Percentiles rank a stretch among this genome's conserved stretches.
Conservation (phyloP, 2,888 invertebrate species). For the Ochropacha duplaris region DNA sequence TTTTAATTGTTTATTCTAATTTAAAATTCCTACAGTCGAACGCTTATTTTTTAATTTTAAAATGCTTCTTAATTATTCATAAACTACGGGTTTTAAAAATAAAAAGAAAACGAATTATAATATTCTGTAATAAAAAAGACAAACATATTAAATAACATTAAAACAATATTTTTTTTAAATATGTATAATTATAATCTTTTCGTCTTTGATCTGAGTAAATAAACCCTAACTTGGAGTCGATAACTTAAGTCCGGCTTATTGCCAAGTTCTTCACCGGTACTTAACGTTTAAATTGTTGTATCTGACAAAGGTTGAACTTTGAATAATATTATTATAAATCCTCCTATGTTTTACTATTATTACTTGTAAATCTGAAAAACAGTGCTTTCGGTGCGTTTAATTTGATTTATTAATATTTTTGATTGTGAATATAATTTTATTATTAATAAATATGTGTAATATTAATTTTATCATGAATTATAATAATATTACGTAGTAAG, state of each 20-base stretch:
- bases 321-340: not conserved
- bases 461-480: not conserved
- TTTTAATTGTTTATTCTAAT: constrained; percentile 38
- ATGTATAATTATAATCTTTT: no score
- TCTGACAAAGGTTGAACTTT: not conserved
- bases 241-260: not conserved
- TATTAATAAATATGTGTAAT: not conserved
- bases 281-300: not conserved
- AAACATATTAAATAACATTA: no score
- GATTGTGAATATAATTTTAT: not conserved
- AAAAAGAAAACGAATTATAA: not conserved
- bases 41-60: not conserved
- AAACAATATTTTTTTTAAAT: not conserved
- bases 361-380: constrained; percentile 11
- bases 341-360: not conserved
- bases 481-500: not conserved
- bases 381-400: constrained; percentile 13
- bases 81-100: not conserved
- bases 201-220: no score
- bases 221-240: not conserved
- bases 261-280: not conserved
- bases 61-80: not conserved
- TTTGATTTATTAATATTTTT: not conserved
- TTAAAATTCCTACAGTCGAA: constrained; percentile 26
- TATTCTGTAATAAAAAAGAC: not conserved